Percentiles rank a stretch among this genome's conserved stretches.
These are phyloP conservation scores for Metacarcinus magister DNA, from an alignment of 2,888 invertebrate species.

Conservation along the genomic window DNA sequence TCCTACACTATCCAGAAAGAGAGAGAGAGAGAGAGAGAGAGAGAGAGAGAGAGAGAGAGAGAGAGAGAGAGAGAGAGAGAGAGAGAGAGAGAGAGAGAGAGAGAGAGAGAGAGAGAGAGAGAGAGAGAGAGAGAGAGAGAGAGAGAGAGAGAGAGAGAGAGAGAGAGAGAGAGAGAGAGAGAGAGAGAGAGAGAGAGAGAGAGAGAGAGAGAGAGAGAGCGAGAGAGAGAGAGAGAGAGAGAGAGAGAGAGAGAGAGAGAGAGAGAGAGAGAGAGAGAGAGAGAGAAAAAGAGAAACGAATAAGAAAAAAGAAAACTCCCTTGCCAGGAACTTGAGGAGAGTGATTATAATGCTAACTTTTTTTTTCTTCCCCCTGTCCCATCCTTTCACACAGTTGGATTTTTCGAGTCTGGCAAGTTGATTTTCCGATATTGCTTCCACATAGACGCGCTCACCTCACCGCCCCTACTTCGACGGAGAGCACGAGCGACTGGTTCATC, in stretches of 20 bases:
- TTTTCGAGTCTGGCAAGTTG: background rate
- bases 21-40: background rate
- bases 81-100: no score
- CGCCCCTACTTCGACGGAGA: background rate
- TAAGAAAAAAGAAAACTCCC: background rate
- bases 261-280: background rate
- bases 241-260: background rate
- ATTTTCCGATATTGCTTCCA: slow-evolving; percentile 41
- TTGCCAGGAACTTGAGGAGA: background rate
- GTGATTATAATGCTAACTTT: background rate
- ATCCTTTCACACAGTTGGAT: background rate
- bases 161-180: no score
- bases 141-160: no score
- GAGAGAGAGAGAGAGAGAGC: no score
- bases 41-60: background rate
- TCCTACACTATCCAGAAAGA: background rate
- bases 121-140: no score
- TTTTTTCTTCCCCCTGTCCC: background rate
- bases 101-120: no score
- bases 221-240: no score
- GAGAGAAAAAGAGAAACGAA: no score
- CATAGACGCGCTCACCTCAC: background rate
- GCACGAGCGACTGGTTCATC: background rate
- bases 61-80: background rate
- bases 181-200: background rate